Evolutionary conservation across 2,797 vertebrate genomes (phyloP).

Genomic region (Rhodeus uyekii): DNA sequence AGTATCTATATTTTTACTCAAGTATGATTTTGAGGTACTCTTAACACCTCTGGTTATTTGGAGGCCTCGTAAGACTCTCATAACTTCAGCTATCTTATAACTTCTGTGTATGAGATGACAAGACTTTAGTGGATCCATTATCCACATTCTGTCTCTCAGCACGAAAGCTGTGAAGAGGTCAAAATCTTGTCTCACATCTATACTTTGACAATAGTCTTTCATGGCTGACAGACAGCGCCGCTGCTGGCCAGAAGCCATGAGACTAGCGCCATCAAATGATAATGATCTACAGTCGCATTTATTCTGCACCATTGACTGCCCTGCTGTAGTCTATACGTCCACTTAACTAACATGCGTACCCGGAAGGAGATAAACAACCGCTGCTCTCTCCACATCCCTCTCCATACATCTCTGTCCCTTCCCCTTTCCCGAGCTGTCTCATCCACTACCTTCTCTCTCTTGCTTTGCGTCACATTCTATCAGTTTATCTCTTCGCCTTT

Average conservation of each 20-base stretch:
- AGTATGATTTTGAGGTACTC: background rate
- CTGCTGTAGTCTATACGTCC: slow-evolving; percentile 27
- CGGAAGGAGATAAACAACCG: slow-evolving; percentile 19
- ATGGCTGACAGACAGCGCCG: slow-evolving; percentile 22
- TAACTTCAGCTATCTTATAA: background rate
- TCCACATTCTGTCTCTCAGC: background rate
- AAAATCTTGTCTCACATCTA: slow-evolving; percentile 30
- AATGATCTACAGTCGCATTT: slow-evolving; percentile 45
- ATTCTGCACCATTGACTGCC: slow-evolving; percentile 36
- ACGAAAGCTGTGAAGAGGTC: slow-evolving; percentile 28
- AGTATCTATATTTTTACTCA: background rate
- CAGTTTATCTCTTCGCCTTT: slow-evolving; percentile 30
- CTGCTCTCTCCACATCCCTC: slow-evolving; percentile 34
- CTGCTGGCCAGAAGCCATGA: slow-evolving; percentile 13
- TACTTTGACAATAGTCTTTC: slow-evolving; percentile 34
- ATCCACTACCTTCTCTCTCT: slow-evolving; percentile 30
- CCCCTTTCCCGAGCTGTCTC: slow-evolving; percentile 33
- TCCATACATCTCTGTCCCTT: slow-evolving; percentile 46
- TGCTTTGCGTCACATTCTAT: slow-evolving; percentile 46
- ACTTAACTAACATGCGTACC: slow-evolving; percentile 19
- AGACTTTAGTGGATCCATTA: background rate
- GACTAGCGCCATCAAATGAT: slow-evolving; percentile 24
- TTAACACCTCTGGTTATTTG: background rate
- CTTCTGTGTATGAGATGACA: background rate
- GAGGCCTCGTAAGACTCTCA: background rate